Evolutionary conservation across 2,797 vertebrate genomes (phyloP), one percentile per base, ranked within the genome.

Genomic region (Molothrus ater): DNA sequence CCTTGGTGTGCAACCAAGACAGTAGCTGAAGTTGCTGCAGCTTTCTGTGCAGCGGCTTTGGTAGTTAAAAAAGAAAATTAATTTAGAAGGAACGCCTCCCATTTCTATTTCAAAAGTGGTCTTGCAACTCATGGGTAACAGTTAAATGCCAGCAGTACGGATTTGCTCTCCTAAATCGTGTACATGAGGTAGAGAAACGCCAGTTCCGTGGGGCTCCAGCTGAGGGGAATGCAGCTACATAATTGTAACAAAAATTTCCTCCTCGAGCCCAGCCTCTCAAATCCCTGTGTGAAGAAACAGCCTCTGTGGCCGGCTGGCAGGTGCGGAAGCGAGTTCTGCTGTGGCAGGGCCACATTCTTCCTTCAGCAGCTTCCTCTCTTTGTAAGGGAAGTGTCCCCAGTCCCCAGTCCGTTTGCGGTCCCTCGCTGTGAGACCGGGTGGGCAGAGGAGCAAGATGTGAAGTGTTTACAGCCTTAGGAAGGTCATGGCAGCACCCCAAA

Each of bases 1-100:
- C 96, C 97, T 98, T 95, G 89, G 97, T 97, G 97, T 97, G 97
- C 97, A 97, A 98, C 97, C 97, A 96, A 97, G 98, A 97, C 97
- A 96, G 97, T 97, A 93, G 92, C 96, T 59, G 94, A 97, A 97
- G 97, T 96, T 97, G 92, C 96, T 97, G 96, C 94, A 94, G 97
- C 93, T 96, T 97, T 98, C 95, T 91, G 78, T 78, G 89, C 83
- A 91, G 86, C 53, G 81, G 57, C 89, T 97, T 95, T 94, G 75
- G 65, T 45, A 86, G 90, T 93, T 97, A 97, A 95, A 95, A 95
- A 96, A 93, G 93, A 95, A 96, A 96, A 97, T 92, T 24, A 95
- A 90, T 73, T 94, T 96, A 66, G 70, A 65, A 93, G 31, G 36
- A 91, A 87, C 63, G 60, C 97, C 95, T 96, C 97, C 95, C 80